Conservation (phyloP, 2,797 vertebrate species). For the Mus spretus region DNA sequence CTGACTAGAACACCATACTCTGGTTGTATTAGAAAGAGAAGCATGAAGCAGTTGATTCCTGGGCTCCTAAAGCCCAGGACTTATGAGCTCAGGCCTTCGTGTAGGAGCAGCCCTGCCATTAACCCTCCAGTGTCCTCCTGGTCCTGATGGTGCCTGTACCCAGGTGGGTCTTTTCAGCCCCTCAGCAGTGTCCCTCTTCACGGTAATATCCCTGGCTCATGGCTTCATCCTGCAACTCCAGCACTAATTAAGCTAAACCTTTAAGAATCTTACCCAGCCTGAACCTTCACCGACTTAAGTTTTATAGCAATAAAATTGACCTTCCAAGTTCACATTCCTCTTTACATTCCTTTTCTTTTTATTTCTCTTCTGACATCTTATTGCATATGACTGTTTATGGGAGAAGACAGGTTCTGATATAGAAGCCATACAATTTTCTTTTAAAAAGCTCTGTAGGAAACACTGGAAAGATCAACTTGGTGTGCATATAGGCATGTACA, state of each 20-base stretch:
- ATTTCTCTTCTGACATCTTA: slow-evolving; percentile 56
- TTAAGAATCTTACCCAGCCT: background rate
- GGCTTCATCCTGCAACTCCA: background rate
- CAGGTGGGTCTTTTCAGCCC: slow-evolving; percentile 62
- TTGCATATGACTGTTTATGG: background rate
- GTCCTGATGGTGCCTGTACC: background rate
- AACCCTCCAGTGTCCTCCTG: background rate
- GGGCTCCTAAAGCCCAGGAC: background rate
- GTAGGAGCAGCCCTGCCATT: background rate
- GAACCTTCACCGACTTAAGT: background rate
- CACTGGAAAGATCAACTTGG: background rate
- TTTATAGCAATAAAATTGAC: slow-evolving; percentile 37
- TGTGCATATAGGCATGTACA: too few species aligned
- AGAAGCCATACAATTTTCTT: background rate
- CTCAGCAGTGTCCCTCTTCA: slow-evolving; percentile 56
- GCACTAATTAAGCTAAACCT: background rate
- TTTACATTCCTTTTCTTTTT: background rate
- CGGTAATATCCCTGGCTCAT: slow-evolving; percentile 18
- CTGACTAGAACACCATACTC: background rate
- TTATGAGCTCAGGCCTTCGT: background rate
- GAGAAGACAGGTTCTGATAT: background rate
- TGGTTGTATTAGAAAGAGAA: background rate
- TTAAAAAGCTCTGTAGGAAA: background rate
- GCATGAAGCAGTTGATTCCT: background rate
- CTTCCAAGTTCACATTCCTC: slow-evolving; percentile 39